phyloP scores from a whole-genome alignment of 2,888 invertebrate species.

The Drosophila colorata region DNA sequence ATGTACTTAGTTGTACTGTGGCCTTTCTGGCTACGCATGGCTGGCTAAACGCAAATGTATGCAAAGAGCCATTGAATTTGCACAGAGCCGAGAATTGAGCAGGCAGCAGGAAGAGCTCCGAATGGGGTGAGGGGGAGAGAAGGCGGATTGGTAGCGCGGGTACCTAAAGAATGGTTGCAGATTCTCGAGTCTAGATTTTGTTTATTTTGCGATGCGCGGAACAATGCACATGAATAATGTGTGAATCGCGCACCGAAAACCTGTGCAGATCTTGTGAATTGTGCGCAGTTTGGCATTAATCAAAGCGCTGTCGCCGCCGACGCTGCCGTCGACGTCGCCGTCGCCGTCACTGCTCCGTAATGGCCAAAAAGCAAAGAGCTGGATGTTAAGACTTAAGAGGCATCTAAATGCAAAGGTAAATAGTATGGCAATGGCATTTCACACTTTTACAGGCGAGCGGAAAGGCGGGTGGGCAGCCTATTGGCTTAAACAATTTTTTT shows the following conservation, averaged over 20 bases:
- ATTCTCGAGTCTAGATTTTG: slow-evolving; percentile 78
- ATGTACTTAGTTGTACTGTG: slow-evolving; percentile 59
- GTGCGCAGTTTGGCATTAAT: slow-evolving; percentile 74
- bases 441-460: slow-evolving; percentile 73
- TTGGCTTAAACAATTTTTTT: slow-evolving; percentile 67
- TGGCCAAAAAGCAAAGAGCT: slow-evolving; percentile 51
- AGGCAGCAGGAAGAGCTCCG: neutral
- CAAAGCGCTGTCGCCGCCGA: slow-evolving; percentile 74
- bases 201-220: slow-evolving; percentile 65
- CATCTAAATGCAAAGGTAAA: slow-evolving; percentile 72
- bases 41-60: slow-evolving; percentile 79
- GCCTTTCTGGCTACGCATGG: slow-evolving; percentile 75
- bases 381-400: slow-evolving; percentile 34
- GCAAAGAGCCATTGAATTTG: slow-evolving; percentile 82
- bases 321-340: neutral
- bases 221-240: slow-evolving; percentile 81
- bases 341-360: slow-evolving; percentile 41
- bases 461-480: slow-evolving; percentile 32
- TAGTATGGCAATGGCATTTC: slow-evolving; percentile 72
- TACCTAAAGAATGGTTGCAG: slow-evolving; percentile 74
- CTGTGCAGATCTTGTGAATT: slow-evolving; percentile 77
- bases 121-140: neutral
- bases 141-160: slow-evolving; percentile 54
- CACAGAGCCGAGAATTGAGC: slow-evolving; percentile 43
- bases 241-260: slow-evolving; percentile 73